These are phyloP conservation scores for Canis aureus DNA, from an alignment of 2,113 vertebrate genomes.

Conservation along the genomic window DNA sequence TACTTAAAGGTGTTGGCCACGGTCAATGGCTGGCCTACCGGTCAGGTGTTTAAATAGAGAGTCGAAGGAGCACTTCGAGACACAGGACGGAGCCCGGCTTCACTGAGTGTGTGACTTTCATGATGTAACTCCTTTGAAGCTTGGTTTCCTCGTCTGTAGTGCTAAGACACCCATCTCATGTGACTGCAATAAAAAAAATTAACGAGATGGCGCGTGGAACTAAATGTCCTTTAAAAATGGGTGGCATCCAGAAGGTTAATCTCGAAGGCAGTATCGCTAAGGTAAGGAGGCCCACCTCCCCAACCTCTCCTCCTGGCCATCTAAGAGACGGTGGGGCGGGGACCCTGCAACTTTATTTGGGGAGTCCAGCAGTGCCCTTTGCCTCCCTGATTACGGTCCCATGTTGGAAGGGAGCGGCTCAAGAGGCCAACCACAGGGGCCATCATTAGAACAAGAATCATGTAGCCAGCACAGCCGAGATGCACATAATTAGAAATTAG, in stretches of 20 bases:
- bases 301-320: neutral
- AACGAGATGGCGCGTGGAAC: neutral
- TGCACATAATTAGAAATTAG: slow-evolving; percentile 96
- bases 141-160: slow-evolving; percentile 53
- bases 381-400: neutral
- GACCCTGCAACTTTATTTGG: neutral
- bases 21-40: neutral
- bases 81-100: neutral
- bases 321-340: neutral
- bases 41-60: neutral
- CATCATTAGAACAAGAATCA: slow-evolving; percentile 89
- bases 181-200: neutral
- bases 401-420: slow-evolving; percentile 59
- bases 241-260: neutral
- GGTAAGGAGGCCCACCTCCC: neutral
- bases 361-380: neutral
- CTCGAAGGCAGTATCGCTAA: neutral
- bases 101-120: neutral
- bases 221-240: slow-evolving; percentile 35
- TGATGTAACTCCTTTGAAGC: neutral
- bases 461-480: slow-evolving; percentile 88
- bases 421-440: slow-evolving; percentile 85
- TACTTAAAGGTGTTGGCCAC: neutral
- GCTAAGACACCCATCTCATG: neutral
- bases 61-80: neutral